Conservation (phyloP, 2,888 invertebrate species). For the Epinotia nisella region DNA sequence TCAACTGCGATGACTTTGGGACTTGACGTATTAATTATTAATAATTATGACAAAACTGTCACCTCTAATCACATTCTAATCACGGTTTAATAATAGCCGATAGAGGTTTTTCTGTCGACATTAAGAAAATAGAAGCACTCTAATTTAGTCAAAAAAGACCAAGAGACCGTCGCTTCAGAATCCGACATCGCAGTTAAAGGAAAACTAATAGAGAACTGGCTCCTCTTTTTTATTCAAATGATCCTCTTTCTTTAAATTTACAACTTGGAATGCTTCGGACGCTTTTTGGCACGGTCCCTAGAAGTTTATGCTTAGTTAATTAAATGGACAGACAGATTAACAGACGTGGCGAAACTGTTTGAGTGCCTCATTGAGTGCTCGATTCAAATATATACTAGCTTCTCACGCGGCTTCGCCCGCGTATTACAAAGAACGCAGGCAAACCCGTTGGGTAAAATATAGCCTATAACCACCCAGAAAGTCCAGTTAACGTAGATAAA, state of each 20-base stretch:
- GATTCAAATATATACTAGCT: neutral
- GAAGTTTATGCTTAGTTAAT: constrained; percentile 11
- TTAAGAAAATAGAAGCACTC: no score
- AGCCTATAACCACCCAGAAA: no score
- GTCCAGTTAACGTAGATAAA: no score
- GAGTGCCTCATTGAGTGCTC: neutral
- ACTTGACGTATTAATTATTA: no score
- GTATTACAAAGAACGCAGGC: no score
- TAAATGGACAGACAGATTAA: constrained; percentile 13
- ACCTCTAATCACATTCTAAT: no score
- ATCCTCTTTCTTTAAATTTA: constrained; percentile 2
- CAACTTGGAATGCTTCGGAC: constrained; percentile 7
- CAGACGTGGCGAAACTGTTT: neutral
- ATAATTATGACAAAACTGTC: no score
- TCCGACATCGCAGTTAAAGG: neutral
- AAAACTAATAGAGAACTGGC: neutral
- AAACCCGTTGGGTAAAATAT: no score
- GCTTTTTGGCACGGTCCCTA: constrained; percentile 6
- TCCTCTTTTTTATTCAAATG: constrained; percentile 8
- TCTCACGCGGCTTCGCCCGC: no score
- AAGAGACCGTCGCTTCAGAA: neutral
- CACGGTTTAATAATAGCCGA: no score
- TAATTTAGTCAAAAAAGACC: neutral
- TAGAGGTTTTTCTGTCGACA: no score
- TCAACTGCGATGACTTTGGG: no score